Conservation (phyloP, 1,140 invertebrate genomes). For the Cyrtorhinus lividipennis region DNA sequence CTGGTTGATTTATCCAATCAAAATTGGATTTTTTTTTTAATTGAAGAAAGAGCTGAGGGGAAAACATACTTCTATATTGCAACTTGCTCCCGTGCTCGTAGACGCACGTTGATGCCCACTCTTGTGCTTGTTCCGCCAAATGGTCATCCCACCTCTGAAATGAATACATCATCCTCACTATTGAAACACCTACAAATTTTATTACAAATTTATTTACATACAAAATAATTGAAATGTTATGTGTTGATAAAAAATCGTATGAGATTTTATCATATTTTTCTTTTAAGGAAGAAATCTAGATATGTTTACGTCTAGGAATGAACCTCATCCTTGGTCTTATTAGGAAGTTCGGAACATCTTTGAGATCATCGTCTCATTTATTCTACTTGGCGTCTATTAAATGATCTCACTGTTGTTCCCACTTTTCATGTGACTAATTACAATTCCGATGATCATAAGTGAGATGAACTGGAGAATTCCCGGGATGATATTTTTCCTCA, state of each 20-base stretch:
- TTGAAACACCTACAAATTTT: neutral
- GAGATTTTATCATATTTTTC: neutral
- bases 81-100: neutral
- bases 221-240: neutral
- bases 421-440: too few relatives aligned
- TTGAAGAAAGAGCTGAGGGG: neutral
- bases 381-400: too few relatives aligned
- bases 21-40: neutral
- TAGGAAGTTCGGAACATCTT: too few relatives aligned
- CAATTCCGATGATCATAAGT: too few relatives aligned
- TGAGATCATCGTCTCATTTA: too few relatives aligned
- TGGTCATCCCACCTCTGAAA: neutral
- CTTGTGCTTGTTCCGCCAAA: neutral
- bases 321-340: neutral
- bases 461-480: too few relatives aligned
- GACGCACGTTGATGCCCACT: neutral
- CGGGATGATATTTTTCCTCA: too few relatives aligned
- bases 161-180: neutral
- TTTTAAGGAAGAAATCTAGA: neutral
- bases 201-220: too few relatives aligned
- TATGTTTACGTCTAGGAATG: neutral
- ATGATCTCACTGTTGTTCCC: too few relatives aligned
- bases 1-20: neutral
- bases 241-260: neutral
- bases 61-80: neutral